These are phyloP conservation scores for Sminthurinus signatus DNA, from an alignment of 1,140 invertebrate genomes.

Conservation along the genomic window DNA sequence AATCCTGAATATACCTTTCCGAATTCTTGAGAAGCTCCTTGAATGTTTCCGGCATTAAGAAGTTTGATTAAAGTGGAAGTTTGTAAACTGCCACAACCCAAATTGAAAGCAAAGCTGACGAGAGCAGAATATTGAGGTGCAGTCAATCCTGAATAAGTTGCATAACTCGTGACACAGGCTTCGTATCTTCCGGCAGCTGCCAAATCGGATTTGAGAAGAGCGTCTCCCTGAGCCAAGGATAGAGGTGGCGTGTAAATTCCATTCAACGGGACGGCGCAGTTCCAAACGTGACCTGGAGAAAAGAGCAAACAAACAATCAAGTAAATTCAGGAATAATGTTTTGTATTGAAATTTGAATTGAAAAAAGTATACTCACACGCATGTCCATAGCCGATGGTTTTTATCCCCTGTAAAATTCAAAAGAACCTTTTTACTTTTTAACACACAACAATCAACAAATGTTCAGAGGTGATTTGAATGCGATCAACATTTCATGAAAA, in stretches of 20 bases:
- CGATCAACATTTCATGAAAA: no score
- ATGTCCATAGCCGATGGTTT: conserved; percentile 38
- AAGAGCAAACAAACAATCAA: no score
- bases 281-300: conserved; percentile 31
- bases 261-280: conserved; percentile 35
- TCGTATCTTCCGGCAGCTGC: conserved; percentile 27
- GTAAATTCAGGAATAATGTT: no score
- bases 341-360: no score
- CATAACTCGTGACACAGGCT: conserved; percentile 13
- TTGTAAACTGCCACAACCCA: conserved; percentile 32
- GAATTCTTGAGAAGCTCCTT: conserved; percentile 29
- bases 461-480: no score
- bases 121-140: conserved; percentile 34
- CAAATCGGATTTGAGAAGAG: conserved; percentile 24
- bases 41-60: conserved; percentile 21
- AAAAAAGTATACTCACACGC: conserved; percentile 14
- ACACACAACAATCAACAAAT: no score
- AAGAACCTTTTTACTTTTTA: neutral
- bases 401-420: conserved; percentile 23
- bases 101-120: conserved; percentile 31
- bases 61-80: conserved; percentile 20
- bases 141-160: conserved; percentile 22
- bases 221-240: conserved; percentile 24
- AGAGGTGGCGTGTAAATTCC: conserved; percentile 29
- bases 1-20: conserved; percentile 4